Evolutionary conservation across 2,113 vertebrate species (phyloP).

Genomic region (Larimichthys polyactis): DNA sequence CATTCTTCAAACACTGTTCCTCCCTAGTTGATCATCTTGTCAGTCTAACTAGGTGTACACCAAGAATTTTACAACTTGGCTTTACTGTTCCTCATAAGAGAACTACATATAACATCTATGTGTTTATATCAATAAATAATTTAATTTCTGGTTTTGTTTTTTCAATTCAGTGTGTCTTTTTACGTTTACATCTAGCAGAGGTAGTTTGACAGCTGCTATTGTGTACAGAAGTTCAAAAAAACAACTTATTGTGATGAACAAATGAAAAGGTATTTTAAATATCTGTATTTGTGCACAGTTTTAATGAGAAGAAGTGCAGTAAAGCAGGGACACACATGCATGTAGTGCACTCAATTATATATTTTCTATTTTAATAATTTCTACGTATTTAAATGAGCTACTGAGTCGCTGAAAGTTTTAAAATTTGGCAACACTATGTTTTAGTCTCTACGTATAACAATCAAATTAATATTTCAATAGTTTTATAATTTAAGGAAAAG

Average conservation of each 20-base stretch:
- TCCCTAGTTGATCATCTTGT: slow-evolving; percentile 15
- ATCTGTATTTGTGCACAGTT: neutral
- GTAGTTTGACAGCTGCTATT: neutral
- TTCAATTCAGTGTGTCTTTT: slow-evolving; percentile 38
- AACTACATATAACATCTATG: slow-evolving; percentile 69
- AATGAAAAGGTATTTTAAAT: neutral
- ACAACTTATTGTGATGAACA: neutral
- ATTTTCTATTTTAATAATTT: too few species aligned
- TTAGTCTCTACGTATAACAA: too few species aligned
- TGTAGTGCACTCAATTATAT: neutral
- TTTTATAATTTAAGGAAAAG: too few species aligned
- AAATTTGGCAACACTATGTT: too few species aligned
- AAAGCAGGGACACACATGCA: neutral
- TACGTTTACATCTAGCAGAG: slow-evolving; percentile 8
- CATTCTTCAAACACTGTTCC: slow-evolving; percentile 5
- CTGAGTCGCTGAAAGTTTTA: too few species aligned
- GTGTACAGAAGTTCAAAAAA: neutral
- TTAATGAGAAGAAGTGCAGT: neutral
- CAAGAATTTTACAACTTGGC: slow-evolving; percentile 43
- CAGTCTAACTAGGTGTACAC: slow-evolving; percentile 30
- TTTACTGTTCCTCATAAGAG: slow-evolving; percentile 60
- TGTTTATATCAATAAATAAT: slow-evolving; percentile 83
- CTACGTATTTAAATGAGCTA: too few species aligned
- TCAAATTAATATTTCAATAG: too few species aligned
- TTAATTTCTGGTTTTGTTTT: slow-evolving; percentile 74